These are phyloP conservation scores for Meandrusa payeni DNA, from an alignment of 2,888 invertebrate genomes.

Conservation along the genomic window DNA sequence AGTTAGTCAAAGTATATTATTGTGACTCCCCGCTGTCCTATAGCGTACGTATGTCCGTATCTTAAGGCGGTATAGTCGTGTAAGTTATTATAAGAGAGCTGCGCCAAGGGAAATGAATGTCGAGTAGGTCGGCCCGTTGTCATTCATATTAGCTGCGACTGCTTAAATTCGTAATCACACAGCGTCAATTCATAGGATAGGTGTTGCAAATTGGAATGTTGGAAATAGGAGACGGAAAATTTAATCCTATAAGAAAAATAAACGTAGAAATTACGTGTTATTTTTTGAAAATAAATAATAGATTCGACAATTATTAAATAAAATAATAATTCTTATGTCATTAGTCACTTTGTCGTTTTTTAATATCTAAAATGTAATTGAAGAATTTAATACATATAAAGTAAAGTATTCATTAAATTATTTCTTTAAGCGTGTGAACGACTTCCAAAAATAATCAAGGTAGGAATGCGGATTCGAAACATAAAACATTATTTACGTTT, in stretches of 20 bases:
- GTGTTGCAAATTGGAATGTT: constrained; percentile 42
- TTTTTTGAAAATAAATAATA: too few relatives aligned
- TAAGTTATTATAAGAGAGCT: constrained; percentile 80
- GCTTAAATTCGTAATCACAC: constrained; percentile 77
- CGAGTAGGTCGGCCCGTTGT: constrained; percentile 77
- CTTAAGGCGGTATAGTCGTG: constrained; percentile 72
- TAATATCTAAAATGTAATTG: too few relatives aligned
- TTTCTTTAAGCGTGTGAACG: neutral
- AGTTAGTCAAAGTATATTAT: constrained; percentile 30
- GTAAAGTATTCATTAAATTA: constrained; percentile 11
- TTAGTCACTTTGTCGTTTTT: constrained; percentile 1
- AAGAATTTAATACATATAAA: too few relatives aligned
- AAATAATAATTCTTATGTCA: neutral
- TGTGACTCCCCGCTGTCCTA: constrained; percentile 40
- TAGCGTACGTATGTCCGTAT: constrained; percentile 47
- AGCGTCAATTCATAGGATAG: constrained; percentile 63
- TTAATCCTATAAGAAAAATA: too few relatives aligned
- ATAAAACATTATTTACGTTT: constrained; percentile 17
- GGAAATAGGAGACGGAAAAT: constrained; percentile 2
- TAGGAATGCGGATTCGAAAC: constrained; percentile 13
- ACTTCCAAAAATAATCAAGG: constrained; percentile 15
- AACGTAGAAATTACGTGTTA: too few relatives aligned
- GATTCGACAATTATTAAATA: too few relatives aligned
- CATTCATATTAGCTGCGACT: constrained; percentile 79
- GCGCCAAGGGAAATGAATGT: constrained; percentile 79